Percentiles rank a stretch among this genome's conserved stretches.
These are phyloP conservation scores for Atta colombica DNA, from an alignment of 1,140 invertebrate genomes.

Conservation along the genomic window DNA sequence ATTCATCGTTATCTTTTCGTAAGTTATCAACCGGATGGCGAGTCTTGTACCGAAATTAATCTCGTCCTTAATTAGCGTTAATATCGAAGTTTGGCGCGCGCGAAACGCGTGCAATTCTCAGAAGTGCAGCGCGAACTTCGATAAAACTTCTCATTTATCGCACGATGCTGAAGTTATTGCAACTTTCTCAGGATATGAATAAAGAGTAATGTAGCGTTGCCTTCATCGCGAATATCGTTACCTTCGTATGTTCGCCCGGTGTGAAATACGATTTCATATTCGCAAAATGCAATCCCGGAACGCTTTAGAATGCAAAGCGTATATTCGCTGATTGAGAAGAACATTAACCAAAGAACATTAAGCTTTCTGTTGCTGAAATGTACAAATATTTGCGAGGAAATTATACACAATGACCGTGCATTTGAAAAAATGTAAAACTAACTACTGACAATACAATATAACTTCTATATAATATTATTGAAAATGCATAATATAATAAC, in stretches of 20 bases:
- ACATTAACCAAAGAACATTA: slow-evolving; percentile 51
- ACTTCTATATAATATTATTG: not conserved
- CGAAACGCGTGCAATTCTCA: slow-evolving; percentile 47
- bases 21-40: slow-evolving; percentile 28
- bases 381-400: slow-evolving; percentile 21
- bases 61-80: slow-evolving; percentile 50
- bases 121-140: slow-evolving; percentile 46
- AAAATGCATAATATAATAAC: not conserved
- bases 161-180: slow-evolving; percentile 54
- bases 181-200: slow-evolving; percentile 64
- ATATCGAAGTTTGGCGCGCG: slow-evolving; percentile 52
- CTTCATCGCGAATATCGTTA: slow-evolving; percentile 37
- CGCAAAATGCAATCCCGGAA: slow-evolving; percentile 50
- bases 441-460: slow-evolving; percentile 1
- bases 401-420: not conserved
- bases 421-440: not conserved
- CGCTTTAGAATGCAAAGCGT: slow-evolving; percentile 42
- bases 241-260: slow-evolving; percentile 22
- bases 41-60: slow-evolving; percentile 59
- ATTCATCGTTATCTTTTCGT: not conserved
- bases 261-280: slow-evolving; percentile 61
- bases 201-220: slow-evolving; percentile 54
- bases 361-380: slow-evolving; percentile 23
- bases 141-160: slow-evolving; percentile 64
- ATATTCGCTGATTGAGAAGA: slow-evolving; percentile 44